phyloP scores from a whole-genome alignment of 1,140 invertebrate genomes.

The Nymphalis io region DNA sequence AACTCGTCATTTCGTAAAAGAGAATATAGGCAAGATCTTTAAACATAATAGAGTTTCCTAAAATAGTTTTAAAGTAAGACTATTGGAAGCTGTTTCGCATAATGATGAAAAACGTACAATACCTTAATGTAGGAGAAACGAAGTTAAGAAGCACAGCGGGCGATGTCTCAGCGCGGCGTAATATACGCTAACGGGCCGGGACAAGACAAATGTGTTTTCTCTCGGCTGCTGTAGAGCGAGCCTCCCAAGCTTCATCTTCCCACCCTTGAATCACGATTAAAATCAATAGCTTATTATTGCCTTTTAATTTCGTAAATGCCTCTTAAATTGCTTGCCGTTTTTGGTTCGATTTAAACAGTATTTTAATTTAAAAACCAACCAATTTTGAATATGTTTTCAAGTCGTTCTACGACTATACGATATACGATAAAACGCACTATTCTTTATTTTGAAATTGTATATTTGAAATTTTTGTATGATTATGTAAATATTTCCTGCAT shows the following conservation, averaged over 20 bases:
- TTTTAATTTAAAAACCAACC: too few species aligned
- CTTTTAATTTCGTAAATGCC: constrained; percentile 32
- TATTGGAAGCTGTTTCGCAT: constrained; percentile 40
- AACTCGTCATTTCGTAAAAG: too few species aligned
- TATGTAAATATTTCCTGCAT: too few species aligned
- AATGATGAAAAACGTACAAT: constrained; percentile 47
- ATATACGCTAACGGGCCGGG: constrained; percentile 77
- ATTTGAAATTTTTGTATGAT: too few species aligned
- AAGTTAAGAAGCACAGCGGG: constrained; percentile 66
- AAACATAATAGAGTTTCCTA: neutral
- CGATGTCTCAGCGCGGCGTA: constrained; percentile 64
- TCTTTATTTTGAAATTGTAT: too few species aligned
- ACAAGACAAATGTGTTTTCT: constrained; percentile 80
- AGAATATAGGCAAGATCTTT: too few species aligned
- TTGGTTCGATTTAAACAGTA: too few species aligned
- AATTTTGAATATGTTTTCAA: too few species aligned
- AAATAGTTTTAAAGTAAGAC: constrained; percentile 35
- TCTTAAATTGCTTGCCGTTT: neutral
- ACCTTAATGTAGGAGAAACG: constrained; percentile 54
- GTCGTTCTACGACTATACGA: too few species aligned
- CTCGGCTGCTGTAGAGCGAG: constrained; percentile 60
- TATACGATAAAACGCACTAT: too few species aligned
- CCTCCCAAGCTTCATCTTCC: constrained; percentile 49
- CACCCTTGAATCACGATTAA: constrained; percentile 56
- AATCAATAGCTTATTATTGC: constrained; percentile 59